Evolutionary conservation across 2,888 invertebrate genomes (phyloP), one percentile per base, ranked within the genome.

Genomic region (Heliconius sara): DNA sequence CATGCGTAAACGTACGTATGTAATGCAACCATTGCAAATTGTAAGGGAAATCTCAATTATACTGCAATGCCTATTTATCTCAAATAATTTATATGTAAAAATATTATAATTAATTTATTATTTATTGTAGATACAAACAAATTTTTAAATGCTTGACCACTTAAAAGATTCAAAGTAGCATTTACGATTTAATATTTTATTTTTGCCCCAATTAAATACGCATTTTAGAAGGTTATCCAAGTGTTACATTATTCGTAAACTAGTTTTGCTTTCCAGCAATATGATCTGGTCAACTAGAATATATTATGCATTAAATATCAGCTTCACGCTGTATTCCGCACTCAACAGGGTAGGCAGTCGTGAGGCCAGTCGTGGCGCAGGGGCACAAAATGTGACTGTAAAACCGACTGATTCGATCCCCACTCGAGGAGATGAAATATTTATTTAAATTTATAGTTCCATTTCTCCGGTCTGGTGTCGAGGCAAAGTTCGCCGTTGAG

Each of bases 1-100:
- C 73, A 60, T 74, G 67, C 74, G 60, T 60, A 73, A 73, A 73
- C 73, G 70, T 73, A 75, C 73, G 70, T 73, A 75, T 75, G 65
- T 65, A 75, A 52, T 66, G 66, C 66, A 66, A 65, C 52, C 27
- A 12, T 76, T 76, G 43, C 76, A 67, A 75, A 66, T 75, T 43
- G n/a, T 63, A 43, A 63, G 65, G 63, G 75, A 75, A 75, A 65
- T 65, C 27, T 75, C 43, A 66, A 75, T 73, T 60, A 25, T 60
- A 73, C 34, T 9, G 57, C 60, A 73, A 73, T 73, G n/a, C 34
- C n/a, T 73, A 73, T 73, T 30, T 73, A 73, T 60, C 30, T 60
- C 30, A 57, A 57, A n/a, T 27, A 57, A 57, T 30, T 72, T 57
- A 13, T 57, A 72, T 72, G 22, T 57, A 60, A 73, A 27, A 71